Conservation (phyloP, 2,888 invertebrate genomes). For the Trissolcus japonicus region DNA sequence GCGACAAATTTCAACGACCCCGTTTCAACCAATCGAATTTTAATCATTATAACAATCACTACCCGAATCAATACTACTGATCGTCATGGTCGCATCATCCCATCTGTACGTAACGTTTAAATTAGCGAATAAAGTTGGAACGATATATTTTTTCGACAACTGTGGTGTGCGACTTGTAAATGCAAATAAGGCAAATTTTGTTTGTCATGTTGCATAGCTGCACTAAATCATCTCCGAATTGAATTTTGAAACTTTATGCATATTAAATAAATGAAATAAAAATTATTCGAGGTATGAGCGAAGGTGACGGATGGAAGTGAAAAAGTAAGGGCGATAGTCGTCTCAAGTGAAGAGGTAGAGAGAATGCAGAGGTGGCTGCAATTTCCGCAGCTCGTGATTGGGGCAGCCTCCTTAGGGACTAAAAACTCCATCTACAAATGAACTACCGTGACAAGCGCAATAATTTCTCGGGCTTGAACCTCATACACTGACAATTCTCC, state of each 20-base stretch:
- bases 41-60: too few relatives aligned
- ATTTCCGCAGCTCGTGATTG: constrained; percentile 84
- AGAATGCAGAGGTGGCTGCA: constrained; percentile 76
- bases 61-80: too few relatives aligned
- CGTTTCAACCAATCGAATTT: too few relatives aligned
- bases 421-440: constrained; percentile 85
- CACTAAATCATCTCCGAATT: too few relatives aligned
- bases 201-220: too few relatives aligned
- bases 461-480: constrained; percentile 79
- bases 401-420: constrained; percentile 81
- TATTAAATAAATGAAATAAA: constrained; percentile 52
- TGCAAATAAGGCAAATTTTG: too few relatives aligned
- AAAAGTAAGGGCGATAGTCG: constrained; percentile 55
- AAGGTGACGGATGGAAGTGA: constrained; percentile 54
- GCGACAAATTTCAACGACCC: too few relatives aligned
- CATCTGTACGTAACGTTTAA: too few relatives aligned
- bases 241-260: constrained; percentile 37
- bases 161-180: too few relatives aligned
- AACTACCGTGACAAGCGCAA: constrained; percentile 84
- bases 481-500: constrained; percentile 68
- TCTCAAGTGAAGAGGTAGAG: constrained; percentile 60
- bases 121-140: too few relatives aligned
- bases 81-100: too few relatives aligned
- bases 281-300: constrained; percentile 46
- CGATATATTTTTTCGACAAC: too few relatives aligned